phyloP scores from a whole-genome alignment of 2,888 invertebrate genomes.

The Galeruca laticollis region DNA sequence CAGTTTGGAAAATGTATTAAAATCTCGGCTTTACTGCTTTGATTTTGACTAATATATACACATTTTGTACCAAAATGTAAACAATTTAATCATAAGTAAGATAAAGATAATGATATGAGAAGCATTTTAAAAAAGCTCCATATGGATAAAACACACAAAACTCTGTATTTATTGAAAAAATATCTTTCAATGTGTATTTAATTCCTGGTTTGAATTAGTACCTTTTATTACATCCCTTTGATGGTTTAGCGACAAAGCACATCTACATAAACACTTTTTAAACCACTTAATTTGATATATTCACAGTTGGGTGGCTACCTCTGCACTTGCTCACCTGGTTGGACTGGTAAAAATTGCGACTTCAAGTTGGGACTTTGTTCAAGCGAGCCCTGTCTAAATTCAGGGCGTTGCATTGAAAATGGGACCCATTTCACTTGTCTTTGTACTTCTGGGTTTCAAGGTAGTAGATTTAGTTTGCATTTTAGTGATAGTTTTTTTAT shows the following conservation, averaged over 20 bases:
- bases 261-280: not conserved
- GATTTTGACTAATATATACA: too few relatives aligned
- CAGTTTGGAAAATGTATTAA: too few relatives aligned
- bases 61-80: too few relatives aligned
- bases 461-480: conserved; percentile 59
- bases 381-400: conserved; percentile 74
- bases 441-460: conserved; percentile 72
- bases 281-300: conserved; percentile 37
- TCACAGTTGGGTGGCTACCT: conserved; percentile 71
- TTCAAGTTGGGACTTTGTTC: conserved; percentile 71
- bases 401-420: conserved; percentile 72
- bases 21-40: too few relatives aligned
- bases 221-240: not conserved
- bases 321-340: conserved; percentile 80
- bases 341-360: conserved; percentile 74
- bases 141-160: too few relatives aligned
- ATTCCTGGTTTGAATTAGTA: not conserved
- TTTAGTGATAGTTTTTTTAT: conserved; percentile 15
- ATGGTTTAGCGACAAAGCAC: not conserved
- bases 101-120: too few relatives aligned
- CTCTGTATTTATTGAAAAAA: too few relatives aligned
- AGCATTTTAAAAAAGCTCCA: too few relatives aligned
- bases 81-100: too few relatives aligned
- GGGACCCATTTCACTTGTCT: conserved; percentile 71
- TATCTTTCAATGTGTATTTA: not conserved